Percentiles rank a stretch among this genome's conserved stretches.
Conservation (phyloP, 2,797 vertebrate genomes). For the Echiichthys vipera region DNA sequence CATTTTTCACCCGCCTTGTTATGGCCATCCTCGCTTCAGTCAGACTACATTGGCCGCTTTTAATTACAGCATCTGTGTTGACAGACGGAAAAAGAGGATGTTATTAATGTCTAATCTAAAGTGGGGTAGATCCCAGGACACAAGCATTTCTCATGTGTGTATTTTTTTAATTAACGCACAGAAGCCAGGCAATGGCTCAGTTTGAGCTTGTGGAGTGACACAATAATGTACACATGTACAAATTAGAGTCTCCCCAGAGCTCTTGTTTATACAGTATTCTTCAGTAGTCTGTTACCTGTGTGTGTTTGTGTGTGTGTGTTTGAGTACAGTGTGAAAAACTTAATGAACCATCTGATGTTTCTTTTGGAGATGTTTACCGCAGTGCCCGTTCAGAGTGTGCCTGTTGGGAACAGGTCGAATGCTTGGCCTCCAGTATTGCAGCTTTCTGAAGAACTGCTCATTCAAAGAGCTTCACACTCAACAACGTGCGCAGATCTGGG, state of each 20-base stretch:
- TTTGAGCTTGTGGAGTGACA: conserved; percentile 22
- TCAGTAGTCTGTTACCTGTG: background rate
- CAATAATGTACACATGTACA: conserved; percentile 13
- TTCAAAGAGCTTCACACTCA: too few species aligned
- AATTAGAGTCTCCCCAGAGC: background rate
- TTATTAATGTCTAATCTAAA: conserved; percentile 68
- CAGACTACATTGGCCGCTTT: conserved; percentile 35
- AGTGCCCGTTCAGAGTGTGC: too few species aligned
- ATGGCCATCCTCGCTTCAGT: conserved; percentile 36
- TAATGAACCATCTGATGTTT: too few species aligned
- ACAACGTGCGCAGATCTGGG: too few species aligned
- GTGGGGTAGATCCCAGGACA: conserved; percentile 61
- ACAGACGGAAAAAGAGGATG: conserved; percentile 47
- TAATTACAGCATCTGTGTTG: conserved; percentile 72
- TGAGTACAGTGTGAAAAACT: too few species aligned
- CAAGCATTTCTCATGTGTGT: conserved; percentile 42
- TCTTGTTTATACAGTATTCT: background rate
- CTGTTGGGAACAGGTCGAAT: too few species aligned
- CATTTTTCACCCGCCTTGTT: conserved; percentile 54
- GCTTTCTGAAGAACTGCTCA: too few species aligned
- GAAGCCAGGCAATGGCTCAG: conserved; percentile 3
- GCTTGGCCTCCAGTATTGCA: too few species aligned
- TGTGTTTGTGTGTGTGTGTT: conserved; percentile 2
- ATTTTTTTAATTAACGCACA: conserved; percentile 43
- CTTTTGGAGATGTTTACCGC: too few species aligned